phyloP scores from a whole-genome alignment of 2,888 invertebrate genomes.

The Metallyticus violacea region DNA sequence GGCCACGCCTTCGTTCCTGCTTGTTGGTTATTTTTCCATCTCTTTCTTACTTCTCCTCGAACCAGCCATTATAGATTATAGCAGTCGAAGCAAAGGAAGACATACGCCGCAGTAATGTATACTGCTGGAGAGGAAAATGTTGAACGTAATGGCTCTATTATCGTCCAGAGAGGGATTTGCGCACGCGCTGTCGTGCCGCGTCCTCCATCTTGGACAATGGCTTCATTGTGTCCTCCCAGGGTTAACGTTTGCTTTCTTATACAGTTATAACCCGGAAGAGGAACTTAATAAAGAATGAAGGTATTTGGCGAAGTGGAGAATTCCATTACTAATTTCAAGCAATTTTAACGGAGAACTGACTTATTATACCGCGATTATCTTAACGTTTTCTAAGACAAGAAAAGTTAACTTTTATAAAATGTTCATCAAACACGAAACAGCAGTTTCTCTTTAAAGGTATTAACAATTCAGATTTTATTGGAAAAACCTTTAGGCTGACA shows the following conservation, averaged over 20 bases:
- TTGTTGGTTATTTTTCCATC: background rate
- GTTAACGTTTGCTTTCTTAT: background rate
- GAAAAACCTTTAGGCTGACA: too few species aligned
- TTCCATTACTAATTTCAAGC: background rate
- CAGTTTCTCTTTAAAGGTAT: too few species aligned
- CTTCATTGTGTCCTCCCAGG: background rate
- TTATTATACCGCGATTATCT: background rate
- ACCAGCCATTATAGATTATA: background rate
- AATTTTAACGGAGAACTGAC: background rate
- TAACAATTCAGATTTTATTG: too few species aligned
- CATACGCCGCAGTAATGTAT: background rate
- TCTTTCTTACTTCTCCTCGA: background rate
- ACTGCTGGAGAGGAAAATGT: background rate
- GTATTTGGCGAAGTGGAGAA: background rate
- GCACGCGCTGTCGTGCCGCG: background rate
- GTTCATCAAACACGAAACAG: too few species aligned
- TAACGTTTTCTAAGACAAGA: background rate
- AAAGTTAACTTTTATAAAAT: too few species aligned
- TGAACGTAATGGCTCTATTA: constrained; percentile 10
- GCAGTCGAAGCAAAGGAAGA: background rate
- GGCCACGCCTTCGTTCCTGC: constrained; percentile 4
- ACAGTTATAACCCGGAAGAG: background rate
- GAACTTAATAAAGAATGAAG: background rate
- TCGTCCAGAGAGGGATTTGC: background rate
- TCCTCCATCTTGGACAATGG: background rate